Conservation (phyloP, 2,888 invertebrate genomes). For the Loripinus fragilis region DNA sequence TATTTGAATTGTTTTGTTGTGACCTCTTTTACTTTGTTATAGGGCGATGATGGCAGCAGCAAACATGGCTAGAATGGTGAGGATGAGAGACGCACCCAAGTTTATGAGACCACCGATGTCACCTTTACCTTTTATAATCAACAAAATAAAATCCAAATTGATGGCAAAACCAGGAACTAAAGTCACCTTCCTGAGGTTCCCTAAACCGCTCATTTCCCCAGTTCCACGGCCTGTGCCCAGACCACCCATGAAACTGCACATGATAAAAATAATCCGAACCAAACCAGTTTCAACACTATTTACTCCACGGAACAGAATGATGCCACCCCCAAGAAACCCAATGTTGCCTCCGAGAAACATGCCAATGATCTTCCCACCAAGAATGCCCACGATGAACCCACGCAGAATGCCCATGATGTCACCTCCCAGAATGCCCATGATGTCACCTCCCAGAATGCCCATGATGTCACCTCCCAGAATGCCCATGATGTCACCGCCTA, state of each 20-base stretch:
- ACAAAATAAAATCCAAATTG: background rate
- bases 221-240: slow-evolving; percentile 33
- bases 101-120: slow-evolving; percentile 23
- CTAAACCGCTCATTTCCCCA: slow-evolving; percentile 19
- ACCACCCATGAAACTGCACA: slow-evolving; percentile 22
- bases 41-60: slow-evolving; percentile 10
- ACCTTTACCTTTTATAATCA: slow-evolving; percentile 34
- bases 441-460: slow-evolving; percentile 2
- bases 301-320: background rate
- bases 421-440: background rate
- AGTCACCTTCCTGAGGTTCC: slow-evolving; percentile 38
- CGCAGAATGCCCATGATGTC: background rate
- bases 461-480: slow-evolving; percentile 1
- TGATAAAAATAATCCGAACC: background rate
- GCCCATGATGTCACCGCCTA: background rate
- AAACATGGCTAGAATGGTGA: slow-evolving; percentile 5
- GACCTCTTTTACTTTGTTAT: background rate
- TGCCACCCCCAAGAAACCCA: no score
- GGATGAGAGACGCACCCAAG: background rate
- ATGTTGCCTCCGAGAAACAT: no score
- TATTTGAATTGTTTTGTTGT: no score
- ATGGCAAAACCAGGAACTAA: slow-evolving; percentile 18
- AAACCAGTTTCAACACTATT: background rate
- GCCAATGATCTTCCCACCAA: no score
- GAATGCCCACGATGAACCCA: no score